Evolutionary conservation across 1,140 invertebrate species (phyloP).

Genomic region (Antheraea pernyi): DNA sequence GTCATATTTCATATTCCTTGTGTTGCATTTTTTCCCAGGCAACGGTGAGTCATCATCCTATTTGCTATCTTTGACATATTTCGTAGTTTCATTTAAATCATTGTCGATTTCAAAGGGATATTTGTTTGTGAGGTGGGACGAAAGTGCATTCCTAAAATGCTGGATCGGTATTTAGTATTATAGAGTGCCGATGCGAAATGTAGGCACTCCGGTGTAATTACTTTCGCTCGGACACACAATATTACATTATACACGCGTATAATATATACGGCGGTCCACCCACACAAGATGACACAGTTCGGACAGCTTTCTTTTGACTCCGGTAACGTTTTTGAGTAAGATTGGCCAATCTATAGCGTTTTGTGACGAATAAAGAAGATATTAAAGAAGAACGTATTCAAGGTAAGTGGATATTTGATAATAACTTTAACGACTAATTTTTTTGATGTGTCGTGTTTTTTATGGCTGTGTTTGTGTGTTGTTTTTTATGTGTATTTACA

Average conservation of each 20-base stretch:
- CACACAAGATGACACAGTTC: conserved; percentile 19
- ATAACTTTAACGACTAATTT: background rate
- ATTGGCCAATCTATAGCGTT: conserved; percentile 68
- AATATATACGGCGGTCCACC: conserved; percentile 44
- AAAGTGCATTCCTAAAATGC: conserved; percentile 32
- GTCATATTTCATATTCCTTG: too few species aligned
- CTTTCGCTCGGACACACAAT: conserved; percentile 43
- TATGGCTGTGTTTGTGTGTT: conserved; percentile 53
- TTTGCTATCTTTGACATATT: too few species aligned
- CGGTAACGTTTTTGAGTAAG: conserved; percentile 50
- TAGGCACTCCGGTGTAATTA: conserved; percentile 46
- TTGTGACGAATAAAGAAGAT: conserved; percentile 28
- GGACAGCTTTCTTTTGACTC: conserved; percentile 55
- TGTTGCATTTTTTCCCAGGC: too few species aligned
- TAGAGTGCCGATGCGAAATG: conserved; percentile 58
- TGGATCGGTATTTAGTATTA: conserved; percentile 51
- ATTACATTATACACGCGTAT: conserved; percentile 52
- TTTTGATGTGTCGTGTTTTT: background rate
- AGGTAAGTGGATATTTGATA: conserved; percentile 48
- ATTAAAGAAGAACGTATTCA: conserved; percentile 44
- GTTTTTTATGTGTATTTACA: conserved; percentile 65
- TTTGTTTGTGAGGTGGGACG: background rate
- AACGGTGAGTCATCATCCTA: too few species aligned
- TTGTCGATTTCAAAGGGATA: too few species aligned
- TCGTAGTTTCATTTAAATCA: too few species aligned